These are phyloP conservation scores for Pantherophis guttatus DNA, from an alignment of 2,113 vertebrate genomes.

Conservation along the genomic window DNA sequence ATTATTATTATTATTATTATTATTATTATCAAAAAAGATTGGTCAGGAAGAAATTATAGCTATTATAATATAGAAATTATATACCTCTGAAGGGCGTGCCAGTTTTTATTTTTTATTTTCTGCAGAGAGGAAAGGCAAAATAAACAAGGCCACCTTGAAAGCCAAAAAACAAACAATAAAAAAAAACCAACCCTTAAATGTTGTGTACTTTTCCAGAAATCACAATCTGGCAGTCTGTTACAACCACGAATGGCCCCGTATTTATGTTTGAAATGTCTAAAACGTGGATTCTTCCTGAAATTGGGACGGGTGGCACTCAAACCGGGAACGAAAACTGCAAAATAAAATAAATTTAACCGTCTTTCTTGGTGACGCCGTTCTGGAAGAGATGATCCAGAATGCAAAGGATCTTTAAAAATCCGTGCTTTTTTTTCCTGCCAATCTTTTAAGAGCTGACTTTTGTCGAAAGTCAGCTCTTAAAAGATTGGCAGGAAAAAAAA, in stretches of 20 bases:
- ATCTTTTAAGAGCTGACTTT: too few relatives aligned
- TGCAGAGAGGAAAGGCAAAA: not conserved
- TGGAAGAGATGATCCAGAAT: not conserved
- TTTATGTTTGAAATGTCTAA: not conserved
- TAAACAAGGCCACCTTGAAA: not conserved
- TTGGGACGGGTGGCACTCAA: not conserved
- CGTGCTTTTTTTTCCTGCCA: not conserved
- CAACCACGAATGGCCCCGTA: too few relatives aligned
- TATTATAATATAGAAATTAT: too few relatives aligned
- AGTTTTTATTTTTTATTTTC: not conserved
- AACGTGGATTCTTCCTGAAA: not conserved
- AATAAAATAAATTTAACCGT: not conserved
- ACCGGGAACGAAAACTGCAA: not conserved
- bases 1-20: not conserved
- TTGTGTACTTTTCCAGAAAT: not conserved
- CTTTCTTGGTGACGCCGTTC: not conserved
- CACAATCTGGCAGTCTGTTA: not conserved
- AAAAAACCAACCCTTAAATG: not conserved
- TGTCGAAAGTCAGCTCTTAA: not conserved
- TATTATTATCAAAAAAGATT: not conserved
- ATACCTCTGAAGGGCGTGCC: too few relatives aligned
- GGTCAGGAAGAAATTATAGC: not conserved
- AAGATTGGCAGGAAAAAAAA: not conserved
- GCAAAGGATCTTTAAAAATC: not conserved
- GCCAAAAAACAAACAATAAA: not conserved